Conservation (phyloP, 2,797 vertebrate species). For the Ispidina picta region DNA sequence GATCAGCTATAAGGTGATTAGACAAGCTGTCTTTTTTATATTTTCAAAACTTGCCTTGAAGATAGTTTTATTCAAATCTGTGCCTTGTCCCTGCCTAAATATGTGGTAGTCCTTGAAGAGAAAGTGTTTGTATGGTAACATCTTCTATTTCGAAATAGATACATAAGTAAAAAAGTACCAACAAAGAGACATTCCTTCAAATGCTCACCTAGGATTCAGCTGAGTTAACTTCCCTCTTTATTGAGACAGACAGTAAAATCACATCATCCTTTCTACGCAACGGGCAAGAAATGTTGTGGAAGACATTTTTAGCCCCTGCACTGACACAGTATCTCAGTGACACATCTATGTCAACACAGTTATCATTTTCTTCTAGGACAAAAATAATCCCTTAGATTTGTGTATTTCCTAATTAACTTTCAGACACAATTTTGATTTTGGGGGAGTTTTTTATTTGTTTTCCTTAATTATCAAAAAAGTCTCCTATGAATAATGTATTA, state of each 20-base stretch:
- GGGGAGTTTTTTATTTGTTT: background rate
- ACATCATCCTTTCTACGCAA: background rate
- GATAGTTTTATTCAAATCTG: background rate
- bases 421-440: background rate
- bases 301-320: background rate
- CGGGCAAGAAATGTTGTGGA: background rate
- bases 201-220: background rate
- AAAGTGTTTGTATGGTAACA: background rate
- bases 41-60: slow-evolving; percentile 36
- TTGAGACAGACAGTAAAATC: background rate
- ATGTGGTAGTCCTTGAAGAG: background rate
- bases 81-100: background rate
- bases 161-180: background rate
- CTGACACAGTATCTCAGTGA: background rate
- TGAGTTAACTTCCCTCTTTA: background rate
- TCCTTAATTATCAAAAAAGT: background rate
- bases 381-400: background rate
- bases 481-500: slow-evolving; percentile 51
- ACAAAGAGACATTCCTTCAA: background rate
- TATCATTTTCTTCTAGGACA: background rate
- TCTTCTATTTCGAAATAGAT: background rate
- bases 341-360: background rate
- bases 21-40: background rate
- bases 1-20: background rate
- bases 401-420: slow-evolving; percentile 21